Evolutionary conservation across 1,140 invertebrate genomes (phyloP).

Genomic region (Dendroctonus valens): DNA sequence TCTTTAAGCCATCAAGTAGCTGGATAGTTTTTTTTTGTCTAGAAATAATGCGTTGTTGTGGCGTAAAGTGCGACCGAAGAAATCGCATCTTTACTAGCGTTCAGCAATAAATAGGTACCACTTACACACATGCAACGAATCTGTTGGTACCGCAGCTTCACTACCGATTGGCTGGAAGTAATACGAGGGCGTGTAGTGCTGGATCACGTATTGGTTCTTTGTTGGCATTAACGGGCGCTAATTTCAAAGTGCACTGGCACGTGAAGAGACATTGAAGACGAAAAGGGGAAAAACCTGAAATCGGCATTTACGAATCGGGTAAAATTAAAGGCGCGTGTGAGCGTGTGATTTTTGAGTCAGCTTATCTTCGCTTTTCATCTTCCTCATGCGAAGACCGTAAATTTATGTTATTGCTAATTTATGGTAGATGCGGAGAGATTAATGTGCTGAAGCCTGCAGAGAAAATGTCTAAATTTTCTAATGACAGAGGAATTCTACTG

Average conservation of each 20-base stretch:
- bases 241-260: slow-evolving; percentile 37
- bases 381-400: too few relatives aligned
- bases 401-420: too few relatives aligned
- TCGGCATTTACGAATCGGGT: too few relatives aligned
- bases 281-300: too few relatives aligned
- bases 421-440: too few relatives aligned
- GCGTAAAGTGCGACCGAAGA: too few relatives aligned
- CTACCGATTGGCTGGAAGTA: slow-evolving; percentile 36
- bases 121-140: background rate
- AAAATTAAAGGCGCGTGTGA: too few relatives aligned
- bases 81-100: background rate
- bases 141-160: slow-evolving; percentile 19
- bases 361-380: too few relatives aligned
- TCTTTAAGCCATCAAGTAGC: slow-evolving; percentile 39
- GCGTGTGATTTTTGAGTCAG: too few relatives aligned
- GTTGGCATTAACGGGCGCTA: slow-evolving; percentile 37
- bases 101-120: background rate
- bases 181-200: slow-evolving; percentile 30
- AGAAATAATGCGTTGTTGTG: background rate
- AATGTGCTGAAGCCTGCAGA: too few relatives aligned
- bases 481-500: too few relatives aligned
- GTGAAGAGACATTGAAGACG: slow-evolving; percentile 1
- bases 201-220: slow-evolving; percentile 31
- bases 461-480: too few relatives aligned
- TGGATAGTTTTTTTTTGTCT: background rate